phyloP scores from a whole-genome alignment of 2,797 vertebrate species.

The Eleutherodactylus coqui region DNA sequence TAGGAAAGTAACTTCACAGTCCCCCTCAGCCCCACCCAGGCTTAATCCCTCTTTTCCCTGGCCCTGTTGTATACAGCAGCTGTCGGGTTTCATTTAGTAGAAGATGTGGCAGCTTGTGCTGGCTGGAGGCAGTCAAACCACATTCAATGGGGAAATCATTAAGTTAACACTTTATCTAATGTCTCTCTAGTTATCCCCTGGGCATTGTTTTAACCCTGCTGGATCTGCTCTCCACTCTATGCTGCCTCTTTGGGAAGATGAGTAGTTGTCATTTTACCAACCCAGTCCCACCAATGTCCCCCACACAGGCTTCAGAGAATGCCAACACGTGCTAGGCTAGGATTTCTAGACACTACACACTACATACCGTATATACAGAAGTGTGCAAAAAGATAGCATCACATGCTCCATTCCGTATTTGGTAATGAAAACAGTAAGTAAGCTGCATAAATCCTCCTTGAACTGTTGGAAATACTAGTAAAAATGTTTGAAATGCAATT shows the following conservation, averaged over 20 bases:
- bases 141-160: slow-evolving; percentile 90
- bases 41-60: slow-evolving; percentile 85
- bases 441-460: too few species aligned
- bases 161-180: slow-evolving; percentile 94
- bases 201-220: slow-evolving; percentile 81
- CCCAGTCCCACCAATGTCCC: slow-evolving; percentile 58
- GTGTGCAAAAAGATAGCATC: too few species aligned
- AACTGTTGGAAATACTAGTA: too few species aligned
- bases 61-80: slow-evolving; percentile 86
- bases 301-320: neutral
- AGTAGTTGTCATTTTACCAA: neutral
- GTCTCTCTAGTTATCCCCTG: slow-evolving; percentile 82
- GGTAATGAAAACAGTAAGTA: too few species aligned
- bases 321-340: neutral
- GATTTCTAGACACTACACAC: too few species aligned
- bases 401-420: too few species aligned
- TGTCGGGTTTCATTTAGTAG: slow-evolving; percentile 86
- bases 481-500: too few species aligned
- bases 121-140: slow-evolving; percentile 84
- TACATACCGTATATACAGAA: too few species aligned
- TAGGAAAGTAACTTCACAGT: slow-evolving; percentile 65
- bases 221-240: slow-evolving; percentile 58
- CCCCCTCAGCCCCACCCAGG: slow-evolving; percentile 59
- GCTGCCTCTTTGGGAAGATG: slow-evolving; percentile 64
- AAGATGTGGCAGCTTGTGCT: slow-evolving; percentile 87